A percentile compares a stretch with the other conserved stretches of the same genome.
These are phyloP conservation scores for Nothura maculosa DNA, from an alignment of 2,797 vertebrate genomes.

Conservation along the genomic window DNA sequence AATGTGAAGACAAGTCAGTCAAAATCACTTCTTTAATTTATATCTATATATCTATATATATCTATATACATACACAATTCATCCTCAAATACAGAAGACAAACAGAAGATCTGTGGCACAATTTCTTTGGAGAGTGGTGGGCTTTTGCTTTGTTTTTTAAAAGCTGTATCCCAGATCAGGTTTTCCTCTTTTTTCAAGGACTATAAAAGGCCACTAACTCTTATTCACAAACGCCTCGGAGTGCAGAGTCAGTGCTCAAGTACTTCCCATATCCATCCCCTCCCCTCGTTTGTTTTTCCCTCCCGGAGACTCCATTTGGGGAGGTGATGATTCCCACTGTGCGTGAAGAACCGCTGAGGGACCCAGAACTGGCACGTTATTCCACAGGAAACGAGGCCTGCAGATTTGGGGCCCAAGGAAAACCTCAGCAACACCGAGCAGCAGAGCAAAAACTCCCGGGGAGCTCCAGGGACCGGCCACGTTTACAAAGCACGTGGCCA, in stretches of 20 bases:
- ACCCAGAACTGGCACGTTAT: background rate
- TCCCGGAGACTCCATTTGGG: background rate
- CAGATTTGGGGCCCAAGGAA: background rate
- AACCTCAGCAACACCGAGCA: background rate
- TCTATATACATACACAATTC: constrained; percentile 15
- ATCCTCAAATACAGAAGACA: constrained; percentile 66
- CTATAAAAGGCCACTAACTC: constrained; percentile 83
- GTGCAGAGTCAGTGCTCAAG: constrained; percentile 50
- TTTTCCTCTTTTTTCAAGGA: constrained; percentile 83
- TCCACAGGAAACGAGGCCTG: background rate
- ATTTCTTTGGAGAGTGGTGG: constrained; percentile 73
- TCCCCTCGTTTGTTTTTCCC: constrained; percentile 24
- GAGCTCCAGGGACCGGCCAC: background rate
- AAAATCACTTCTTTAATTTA: constrained; percentile 38
- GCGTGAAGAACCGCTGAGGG: background rate
- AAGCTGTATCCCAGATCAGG: constrained; percentile 72
- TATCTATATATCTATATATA: background rate
- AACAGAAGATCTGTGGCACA: constrained; percentile 70
- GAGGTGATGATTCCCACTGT: background rate
- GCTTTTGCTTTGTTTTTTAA: constrained; percentile 27
- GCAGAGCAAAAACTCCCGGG: background rate
- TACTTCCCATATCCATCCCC: constrained; percentile 48
- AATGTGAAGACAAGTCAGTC: constrained; percentile 68
- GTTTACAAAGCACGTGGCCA: background rate
- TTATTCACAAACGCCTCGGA: constrained; percentile 80